Conservation (phyloP, 1,140 invertebrate species). For the Bombus picipes region DNA sequence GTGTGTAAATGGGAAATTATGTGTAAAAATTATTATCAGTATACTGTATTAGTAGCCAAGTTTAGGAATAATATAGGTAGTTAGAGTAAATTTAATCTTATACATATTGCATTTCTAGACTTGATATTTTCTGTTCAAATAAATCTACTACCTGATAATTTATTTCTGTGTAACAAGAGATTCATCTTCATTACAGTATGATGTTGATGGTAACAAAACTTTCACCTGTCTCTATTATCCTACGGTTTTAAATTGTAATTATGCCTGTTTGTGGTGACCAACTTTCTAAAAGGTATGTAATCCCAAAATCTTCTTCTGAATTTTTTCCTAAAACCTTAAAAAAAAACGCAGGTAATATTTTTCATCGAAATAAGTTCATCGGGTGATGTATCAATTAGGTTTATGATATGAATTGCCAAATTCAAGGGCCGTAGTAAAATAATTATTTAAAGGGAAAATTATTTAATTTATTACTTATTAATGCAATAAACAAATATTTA, state of each 20-base stretch:
- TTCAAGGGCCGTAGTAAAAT: neutral
- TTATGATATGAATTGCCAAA: neutral
- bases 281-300: neutral
- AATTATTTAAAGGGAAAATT: neutral
- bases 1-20: too few relatives aligned
- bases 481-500: too few relatives aligned
- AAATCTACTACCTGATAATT: neutral
- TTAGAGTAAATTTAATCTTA: neutral
- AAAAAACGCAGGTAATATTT: neutral
- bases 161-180: neutral
- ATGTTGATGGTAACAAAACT: neutral
- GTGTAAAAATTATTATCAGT: neutral
- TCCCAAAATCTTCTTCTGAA: neutral
- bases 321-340: neutral
- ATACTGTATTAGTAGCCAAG: neutral
- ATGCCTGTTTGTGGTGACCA: neutral
- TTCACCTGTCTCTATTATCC: conserved; percentile 7
- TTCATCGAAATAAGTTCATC: neutral
- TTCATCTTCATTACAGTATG: neutral
- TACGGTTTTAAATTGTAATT: neutral
- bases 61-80: neutral
- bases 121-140: neutral
- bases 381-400: neutral
- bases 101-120: neutral
- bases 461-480: too few relatives aligned